These are phyloP conservation scores for Meta bourneti DNA, from an alignment of 2,888 invertebrate genomes.

Conservation along the genomic window DNA sequence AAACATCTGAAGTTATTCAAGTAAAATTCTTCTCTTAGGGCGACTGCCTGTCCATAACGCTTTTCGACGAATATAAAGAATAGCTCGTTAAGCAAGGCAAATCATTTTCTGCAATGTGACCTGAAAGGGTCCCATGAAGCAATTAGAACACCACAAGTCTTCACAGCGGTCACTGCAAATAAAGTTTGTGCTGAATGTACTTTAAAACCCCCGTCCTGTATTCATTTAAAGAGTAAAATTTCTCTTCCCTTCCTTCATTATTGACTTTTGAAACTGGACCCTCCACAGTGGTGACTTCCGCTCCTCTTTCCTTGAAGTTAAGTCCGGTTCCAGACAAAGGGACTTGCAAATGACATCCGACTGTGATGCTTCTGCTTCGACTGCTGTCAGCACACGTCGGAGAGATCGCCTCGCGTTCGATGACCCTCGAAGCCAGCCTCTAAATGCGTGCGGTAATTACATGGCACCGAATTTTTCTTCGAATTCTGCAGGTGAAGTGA, in stretches of 20 bases:
- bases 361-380: constrained; percentile 74
- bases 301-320: constrained; percentile 49
- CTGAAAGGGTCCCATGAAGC: constrained; percentile 35
- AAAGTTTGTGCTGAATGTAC: constrained; percentile 73
- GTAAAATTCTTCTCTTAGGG: constrained; percentile 32
- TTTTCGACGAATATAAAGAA: constrained; percentile 38
- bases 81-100: constrained; percentile 68
- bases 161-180: constrained; percentile 57
- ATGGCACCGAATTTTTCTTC: constrained; percentile 29
- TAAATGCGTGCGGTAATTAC: constrained; percentile 38
- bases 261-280: constrained; percentile 64
- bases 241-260: constrained; percentile 40
- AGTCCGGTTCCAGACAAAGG: constrained; percentile 70
- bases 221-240: constrained; percentile 54
- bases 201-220: constrained; percentile 66
- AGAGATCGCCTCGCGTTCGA: constrained; percentile 31
- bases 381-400: constrained; percentile 58
- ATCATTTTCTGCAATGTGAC: constrained; percentile 50
- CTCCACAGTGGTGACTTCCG: constrained; percentile 45
- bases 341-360: constrained; percentile 75
- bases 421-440: constrained; percentile 42
- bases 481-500: constrained; percentile 49
- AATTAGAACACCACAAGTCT: constrained; percentile 54
- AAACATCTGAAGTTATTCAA: constrained; percentile 13
- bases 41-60: constrained; percentile 56